Percentiles rank a stretch among this genome's conserved stretches.
Conservation (phyloP, 2,797 vertebrate genomes). For the Macrochelys suwanniensis region DNA sequence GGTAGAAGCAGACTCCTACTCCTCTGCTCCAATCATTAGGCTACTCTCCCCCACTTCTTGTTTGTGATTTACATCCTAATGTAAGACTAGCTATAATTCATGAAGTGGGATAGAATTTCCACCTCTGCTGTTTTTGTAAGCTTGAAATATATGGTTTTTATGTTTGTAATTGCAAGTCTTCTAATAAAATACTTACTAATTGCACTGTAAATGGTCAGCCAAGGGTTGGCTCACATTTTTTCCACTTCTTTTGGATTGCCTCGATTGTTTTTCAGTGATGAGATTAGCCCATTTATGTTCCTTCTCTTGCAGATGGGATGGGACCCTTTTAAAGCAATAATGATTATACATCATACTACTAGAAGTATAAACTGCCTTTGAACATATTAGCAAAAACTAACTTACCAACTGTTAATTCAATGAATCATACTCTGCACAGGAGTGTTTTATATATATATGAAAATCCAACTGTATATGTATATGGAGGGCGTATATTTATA, state of each 20-base stretch:
- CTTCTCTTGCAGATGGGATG: constrained; percentile 26
- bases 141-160: neutral
- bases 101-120: neutral
- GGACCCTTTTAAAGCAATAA: constrained; percentile 59
- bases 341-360: constrained; percentile 69
- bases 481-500: constrained; percentile 59
- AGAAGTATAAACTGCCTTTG: constrained; percentile 71
- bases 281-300: constrained; percentile 8
- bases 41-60: neutral
- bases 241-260: constrained; percentile 14
- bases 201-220: neutral
- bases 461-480: constrained; percentile 68
- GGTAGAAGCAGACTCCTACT: neutral
- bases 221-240: neutral
- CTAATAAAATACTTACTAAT: neutral
- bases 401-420: constrained; percentile 62
- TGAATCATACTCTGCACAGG: constrained; percentile 62
- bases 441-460: constrained; percentile 57
- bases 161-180: neutral
- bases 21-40: neutral
- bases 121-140: neutral
- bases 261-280: constrained; percentile 17
- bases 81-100: neutral
- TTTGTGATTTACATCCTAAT: rapidly evolving
- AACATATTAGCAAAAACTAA: constrained; percentile 69